Base-by-base conservation (phyloP, 2,113 vertebrate species). In the Sinocyclocheilus rhinocerous region DNA sequence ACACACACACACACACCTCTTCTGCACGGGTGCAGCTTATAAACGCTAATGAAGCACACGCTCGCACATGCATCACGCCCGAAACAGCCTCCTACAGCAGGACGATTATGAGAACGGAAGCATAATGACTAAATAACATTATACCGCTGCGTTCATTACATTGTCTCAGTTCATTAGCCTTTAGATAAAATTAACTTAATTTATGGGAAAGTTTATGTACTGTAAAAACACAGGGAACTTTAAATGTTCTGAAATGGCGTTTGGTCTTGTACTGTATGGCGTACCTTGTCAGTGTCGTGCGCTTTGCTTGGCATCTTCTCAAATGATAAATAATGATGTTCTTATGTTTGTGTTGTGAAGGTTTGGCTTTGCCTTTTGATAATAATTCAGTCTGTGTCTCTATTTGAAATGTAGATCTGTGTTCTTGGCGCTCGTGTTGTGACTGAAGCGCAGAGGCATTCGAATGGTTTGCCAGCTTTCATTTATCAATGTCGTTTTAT, bases 401-500 rank as follows among this genome's bases (percentile, higher is more conserved):
- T 42, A 16, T 22, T 8, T 85, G 10, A 70, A 61, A 63, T 10
- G 50, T 79, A 75, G 87, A 77, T 69, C 65, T 86, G 55, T 33
- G 79, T 87, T 52, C 77, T 82, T 50, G 52, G 48, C 75, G 18
- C 15, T 7, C 22, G 12, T 6, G 50, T 33, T 12, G 24, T 4
- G 29, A 79, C 29, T 22, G 33, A 79, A 61, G 77, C 57, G 7
- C 6, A 42, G 22, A 80, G 57, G 77, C 77, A 42, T 45, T 59
- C 13, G 0, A 24, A 4, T 6, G 88, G 89, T 83, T 69, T 39
- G 57, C 85, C 70, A 88, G 86, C 52, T 52, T 85, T 73, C 22
- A 65, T 85, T 81, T 69, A 50, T 33, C 72, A 22, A 33, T 36
- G 57, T 76, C 75, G 24, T 29, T 81, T 89, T 83, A 86, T 81